These are phyloP conservation scores for Rhopalosiphum maidis DNA, from an alignment of 1,140 invertebrate species.

Conservation along the genomic window DNA sequence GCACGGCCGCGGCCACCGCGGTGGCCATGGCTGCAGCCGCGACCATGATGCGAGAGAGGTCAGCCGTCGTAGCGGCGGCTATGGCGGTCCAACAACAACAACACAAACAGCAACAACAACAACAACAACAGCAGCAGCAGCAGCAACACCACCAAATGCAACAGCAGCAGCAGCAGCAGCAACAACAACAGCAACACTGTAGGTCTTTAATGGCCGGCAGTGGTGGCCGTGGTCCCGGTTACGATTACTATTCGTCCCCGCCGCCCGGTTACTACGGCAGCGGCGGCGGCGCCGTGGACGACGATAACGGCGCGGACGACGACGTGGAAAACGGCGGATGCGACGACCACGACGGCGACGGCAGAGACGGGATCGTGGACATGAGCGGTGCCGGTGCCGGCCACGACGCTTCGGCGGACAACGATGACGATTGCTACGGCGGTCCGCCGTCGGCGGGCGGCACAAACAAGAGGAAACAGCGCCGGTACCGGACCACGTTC, in stretches of 20 bases:
- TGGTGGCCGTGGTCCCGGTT: background rate
- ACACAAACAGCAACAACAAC: background rate
- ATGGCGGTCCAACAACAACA: background rate
- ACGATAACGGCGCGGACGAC: background rate
- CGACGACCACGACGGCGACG: background rate
- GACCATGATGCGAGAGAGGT: constrained; percentile 12
- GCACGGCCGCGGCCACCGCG: constrained; percentile 12
- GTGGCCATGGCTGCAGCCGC: constrained; percentile 44
- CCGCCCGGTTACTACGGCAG: constrained; percentile 13
- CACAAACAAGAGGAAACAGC: constrained; percentile 87
- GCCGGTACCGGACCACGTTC: constrained; percentile 91
- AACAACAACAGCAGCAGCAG: background rate
- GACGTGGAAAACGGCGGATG: background rate
- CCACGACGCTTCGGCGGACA: constrained; percentile 48
- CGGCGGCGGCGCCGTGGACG: background rate
- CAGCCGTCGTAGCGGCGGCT: background rate
- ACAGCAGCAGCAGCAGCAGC: background rate
- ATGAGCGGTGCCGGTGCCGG: constrained; percentile 55
- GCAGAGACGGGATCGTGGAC: background rate
- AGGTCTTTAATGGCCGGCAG: constrained; percentile 3
- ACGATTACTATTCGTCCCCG: constrained; percentile 34
- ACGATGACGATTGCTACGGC: constrained; percentile 73
- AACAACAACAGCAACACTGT: background rate
- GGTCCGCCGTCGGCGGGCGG: constrained; percentile 66
- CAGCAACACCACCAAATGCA: background rate